phyloP scores from a whole-genome alignment of 2,797 vertebrate genomes.

The Pseudomugil gertrudae region DNA sequence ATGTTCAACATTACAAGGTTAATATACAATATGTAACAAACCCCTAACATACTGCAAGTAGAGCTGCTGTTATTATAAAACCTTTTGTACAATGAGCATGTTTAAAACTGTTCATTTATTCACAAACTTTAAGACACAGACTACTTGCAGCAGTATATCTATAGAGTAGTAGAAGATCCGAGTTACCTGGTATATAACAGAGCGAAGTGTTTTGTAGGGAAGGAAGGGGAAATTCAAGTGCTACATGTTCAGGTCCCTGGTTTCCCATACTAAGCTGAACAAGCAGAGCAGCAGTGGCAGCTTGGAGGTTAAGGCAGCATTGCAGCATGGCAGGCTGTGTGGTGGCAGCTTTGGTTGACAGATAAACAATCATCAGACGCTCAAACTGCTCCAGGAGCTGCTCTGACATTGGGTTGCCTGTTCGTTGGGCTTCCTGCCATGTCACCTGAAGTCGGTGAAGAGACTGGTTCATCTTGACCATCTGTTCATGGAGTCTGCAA shows the following conservation, averaged over 20 bases:
- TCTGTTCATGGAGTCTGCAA: slow-evolving; percentile 94
- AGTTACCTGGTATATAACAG: slow-evolving; percentile 92
- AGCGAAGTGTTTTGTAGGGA: slow-evolving; percentile 83
- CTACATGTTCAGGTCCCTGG: slow-evolving; percentile 85
- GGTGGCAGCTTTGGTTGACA: slow-evolving; percentile 94
- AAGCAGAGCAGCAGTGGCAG: slow-evolving; percentile 91
- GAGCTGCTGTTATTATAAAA: slow-evolving; percentile 8
- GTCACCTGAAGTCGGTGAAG: slow-evolving; percentile 96
- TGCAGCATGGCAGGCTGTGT: slow-evolving; percentile 94
- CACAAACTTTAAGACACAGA: neutral
- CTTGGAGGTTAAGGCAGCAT: slow-evolving; percentile 95
- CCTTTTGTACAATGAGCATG: neutral
- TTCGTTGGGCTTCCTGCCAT: slow-evolving; percentile 94
- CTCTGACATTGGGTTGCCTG: slow-evolving; percentile 88
- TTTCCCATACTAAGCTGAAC: slow-evolving; percentile 92
- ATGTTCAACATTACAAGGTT: slow-evolving; percentile 19
- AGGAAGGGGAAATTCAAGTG: slow-evolving; percentile 89
- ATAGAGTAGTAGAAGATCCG: neutral
- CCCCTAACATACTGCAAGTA: neutral
- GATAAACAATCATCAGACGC: slow-evolving; percentile 95
- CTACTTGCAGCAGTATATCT: too few relatives aligned
- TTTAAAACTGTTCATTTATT: neutral
- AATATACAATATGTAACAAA: neutral
- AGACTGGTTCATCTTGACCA: slow-evolving; percentile 99
- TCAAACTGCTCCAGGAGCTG: slow-evolving; percentile 96